Evolutionary conservation across 2,113 vertebrate genomes (phyloP).

Genomic region (Marmota monax): DNA sequence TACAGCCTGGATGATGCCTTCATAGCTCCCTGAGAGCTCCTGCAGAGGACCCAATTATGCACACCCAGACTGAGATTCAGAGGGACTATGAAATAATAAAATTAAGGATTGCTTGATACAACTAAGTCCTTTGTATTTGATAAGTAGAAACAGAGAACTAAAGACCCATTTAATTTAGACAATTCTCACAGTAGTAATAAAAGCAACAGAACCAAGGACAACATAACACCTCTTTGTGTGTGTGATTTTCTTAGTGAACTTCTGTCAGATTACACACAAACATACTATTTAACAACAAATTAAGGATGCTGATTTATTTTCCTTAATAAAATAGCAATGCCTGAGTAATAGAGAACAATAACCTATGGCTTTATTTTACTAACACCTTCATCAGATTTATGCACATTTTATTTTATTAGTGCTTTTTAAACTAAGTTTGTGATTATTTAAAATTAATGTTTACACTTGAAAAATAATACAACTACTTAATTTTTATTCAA

Average conservation of each 20-base stretch:
- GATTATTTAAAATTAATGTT: constrained; percentile 19
- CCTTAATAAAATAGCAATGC: background rate
- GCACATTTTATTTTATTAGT: constrained; percentile 17
- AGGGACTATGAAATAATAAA: background rate
- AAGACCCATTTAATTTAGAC: background rate
- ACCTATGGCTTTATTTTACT: constrained; percentile 65
- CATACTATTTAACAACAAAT: background rate
- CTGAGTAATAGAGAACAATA: background rate
- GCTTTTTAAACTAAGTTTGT: constrained; percentile 52
- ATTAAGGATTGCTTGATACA: background rate
- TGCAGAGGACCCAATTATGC: fast-evolving
- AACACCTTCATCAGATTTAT: constrained; percentile 31
- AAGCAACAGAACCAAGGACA: background rate
- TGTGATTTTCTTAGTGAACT: background rate
- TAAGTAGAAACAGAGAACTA: background rate
- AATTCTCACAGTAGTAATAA: background rate
- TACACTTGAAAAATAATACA: background rate
- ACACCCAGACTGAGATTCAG: fast-evolving
- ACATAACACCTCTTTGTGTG: background rate
- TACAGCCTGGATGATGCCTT: background rate
- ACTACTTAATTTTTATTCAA: background rate
- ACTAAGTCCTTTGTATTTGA: background rate
- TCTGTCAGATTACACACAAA: background rate
- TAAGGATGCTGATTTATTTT: background rate
- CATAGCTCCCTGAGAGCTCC: fast-evolving